Evolutionary conservation across 2,888 invertebrate genomes (phyloP).

Genomic region (Napeogenes sylphis): DNA sequence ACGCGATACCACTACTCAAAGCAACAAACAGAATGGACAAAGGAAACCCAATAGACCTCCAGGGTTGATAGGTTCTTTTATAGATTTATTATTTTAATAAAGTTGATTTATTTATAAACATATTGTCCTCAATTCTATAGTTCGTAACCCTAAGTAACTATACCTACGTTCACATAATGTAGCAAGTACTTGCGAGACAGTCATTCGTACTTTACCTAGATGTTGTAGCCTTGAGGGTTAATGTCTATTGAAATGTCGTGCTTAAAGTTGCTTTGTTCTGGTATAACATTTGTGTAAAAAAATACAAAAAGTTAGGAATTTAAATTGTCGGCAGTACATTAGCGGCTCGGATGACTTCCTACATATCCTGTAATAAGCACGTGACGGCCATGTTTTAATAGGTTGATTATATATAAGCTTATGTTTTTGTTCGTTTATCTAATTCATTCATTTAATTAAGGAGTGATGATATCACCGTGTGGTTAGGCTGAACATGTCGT

Average conservation of each 20-base stretch:
- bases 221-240: constrained; percentile 30
- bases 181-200: constrained; percentile 21
- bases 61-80: constrained; percentile 60
- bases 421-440: constrained; percentile 51
- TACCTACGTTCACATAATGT: constrained; percentile 14
- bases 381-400: constrained; percentile 44
- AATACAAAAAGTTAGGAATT: constrained; percentile 3
- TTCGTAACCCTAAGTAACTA: constrained; percentile 3
- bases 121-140: neutral
- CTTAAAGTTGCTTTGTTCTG: constrained; percentile 14
- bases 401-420: constrained; percentile 11
- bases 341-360: constrained; percentile 18
- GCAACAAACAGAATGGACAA: constrained; percentile 33
- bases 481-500: constrained; percentile 39
- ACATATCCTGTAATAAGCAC: constrained; percentile 49
- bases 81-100: constrained; percentile 64
- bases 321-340: constrained; percentile 5
- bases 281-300: constrained; percentile 11
- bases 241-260: constrained; percentile 28
- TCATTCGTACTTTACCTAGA: constrained; percentile 20
- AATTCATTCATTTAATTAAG: constrained; percentile 55
- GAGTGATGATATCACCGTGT: constrained; percentile 57
- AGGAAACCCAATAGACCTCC: constrained; percentile 39
- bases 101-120: constrained; percentile 24
- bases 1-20: constrained; percentile 17